Evolutionary conservation across 1,140 invertebrate species (phyloP), one percentile per base, ranked within the genome.

Genomic region (Oryzaephilus surinamensis): DNA sequence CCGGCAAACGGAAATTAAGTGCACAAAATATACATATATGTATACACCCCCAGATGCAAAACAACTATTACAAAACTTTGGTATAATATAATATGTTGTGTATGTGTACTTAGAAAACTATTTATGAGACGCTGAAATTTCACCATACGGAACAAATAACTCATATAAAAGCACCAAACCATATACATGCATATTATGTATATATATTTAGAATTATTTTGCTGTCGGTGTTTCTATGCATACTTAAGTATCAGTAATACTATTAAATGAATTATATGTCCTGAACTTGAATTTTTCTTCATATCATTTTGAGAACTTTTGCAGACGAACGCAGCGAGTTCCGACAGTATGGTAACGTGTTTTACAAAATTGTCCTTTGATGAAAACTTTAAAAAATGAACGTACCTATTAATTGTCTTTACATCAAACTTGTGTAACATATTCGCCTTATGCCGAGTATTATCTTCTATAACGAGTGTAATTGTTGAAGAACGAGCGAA

Each of bases 1-100:
- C n/a, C 30, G 43, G 21, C 27, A 21, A 37, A 41, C 48, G 51
- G 51, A 52, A 52, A 52, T 52, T 50, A 52, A 52, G 44, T 45
- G 36, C 51, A 52, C 48, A 50, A 52, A 50, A 42, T 42, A 35
- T 40, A 40, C 39, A 46, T 46, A 43, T 20, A n/a, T 24, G 23
- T 24, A n/a, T n/a, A n/a, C n/a, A n/a, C n/a, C n/a, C n/a, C n/a
- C n/a, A n/a, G n/a, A n/a, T 47, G 48, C 48, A 43, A 46, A 45
- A 48, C 47, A 49, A 50, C 45, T 24, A 41, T 24, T 11, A 19
- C 36, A 28, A 17, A 14, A 24, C 23, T n/a, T n/a, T n/a, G 23
- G 23, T 24, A 24, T 21, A 6, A 21, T 3, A 24, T 24, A 24
- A n/a, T 24, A n/a, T 24, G 23, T 24, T 24, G 23, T 11, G 19